A percentile compares a stretch with the other conserved stretches of the same genome.
phyloP scores from a whole-genome alignment of 2,888 invertebrate genomes.

The Stenchaetothrips biformis region DNA sequence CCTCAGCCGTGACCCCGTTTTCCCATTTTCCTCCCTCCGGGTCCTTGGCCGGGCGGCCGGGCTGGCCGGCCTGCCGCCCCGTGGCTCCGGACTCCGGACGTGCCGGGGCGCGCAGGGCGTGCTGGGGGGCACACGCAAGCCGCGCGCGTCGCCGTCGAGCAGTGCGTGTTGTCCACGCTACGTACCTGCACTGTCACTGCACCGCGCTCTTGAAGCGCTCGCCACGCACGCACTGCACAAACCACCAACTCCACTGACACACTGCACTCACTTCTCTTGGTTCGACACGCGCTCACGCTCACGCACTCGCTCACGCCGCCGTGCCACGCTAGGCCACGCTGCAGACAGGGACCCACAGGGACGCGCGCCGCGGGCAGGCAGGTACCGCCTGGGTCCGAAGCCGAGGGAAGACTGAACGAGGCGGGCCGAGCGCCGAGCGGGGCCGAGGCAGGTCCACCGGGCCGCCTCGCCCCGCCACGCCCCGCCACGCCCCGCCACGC shows the following conservation, averaged over 20 bases:
- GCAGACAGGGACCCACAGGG: no score
- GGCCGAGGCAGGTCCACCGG: background rate
- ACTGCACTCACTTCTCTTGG: no score
- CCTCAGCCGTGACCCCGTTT: background rate
- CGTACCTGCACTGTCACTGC: background rate
- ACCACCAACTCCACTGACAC: no score
- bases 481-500: constrained; percentile 7
- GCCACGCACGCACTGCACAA: no score
- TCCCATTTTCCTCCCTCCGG: background rate
- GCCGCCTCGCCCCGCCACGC: background rate
- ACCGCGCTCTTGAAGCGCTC: no score
- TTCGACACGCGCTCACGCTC: background rate
- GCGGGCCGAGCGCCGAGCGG: background rate
- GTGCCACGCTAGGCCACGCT: background rate
- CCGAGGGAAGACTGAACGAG: constrained; percentile 6
- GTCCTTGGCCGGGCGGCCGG: background rate
- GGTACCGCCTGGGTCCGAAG: background rate
- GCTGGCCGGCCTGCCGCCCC: background rate
- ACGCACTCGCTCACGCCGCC: background rate
- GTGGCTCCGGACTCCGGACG: background rate
- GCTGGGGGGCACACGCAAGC: background rate
- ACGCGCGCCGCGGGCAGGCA: no score
- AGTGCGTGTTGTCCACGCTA: background rate
- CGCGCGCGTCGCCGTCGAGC: background rate
- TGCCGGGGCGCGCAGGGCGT: background rate